Evolutionary conservation across 1,140 invertebrate genomes (phyloP).

Genomic region (Heliconius eleuchia): DNA sequence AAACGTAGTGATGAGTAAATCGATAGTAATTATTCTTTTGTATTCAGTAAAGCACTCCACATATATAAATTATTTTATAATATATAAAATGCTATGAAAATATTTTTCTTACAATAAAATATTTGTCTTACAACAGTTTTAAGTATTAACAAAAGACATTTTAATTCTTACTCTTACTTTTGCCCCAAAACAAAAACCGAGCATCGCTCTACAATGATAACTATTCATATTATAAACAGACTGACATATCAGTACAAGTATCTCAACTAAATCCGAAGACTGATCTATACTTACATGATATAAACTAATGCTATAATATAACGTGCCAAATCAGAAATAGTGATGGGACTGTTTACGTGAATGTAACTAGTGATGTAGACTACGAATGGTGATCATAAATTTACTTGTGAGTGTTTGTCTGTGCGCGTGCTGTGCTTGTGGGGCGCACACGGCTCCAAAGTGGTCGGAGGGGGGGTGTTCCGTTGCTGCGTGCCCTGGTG

Average conservation of each 20-base stretch:
- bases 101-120: neutral
- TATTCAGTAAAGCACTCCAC: neutral
- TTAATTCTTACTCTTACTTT: neutral
- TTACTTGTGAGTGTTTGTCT: slow-evolving; percentile 40
- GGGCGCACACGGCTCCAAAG: slow-evolving; percentile 72
- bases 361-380: slow-evolving; percentile 35
- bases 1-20: neutral
- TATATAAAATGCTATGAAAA: neutral
- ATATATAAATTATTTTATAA: slow-evolving; percentile 14
- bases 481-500: slow-evolving; percentile 86
- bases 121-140: neutral
- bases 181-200: neutral
- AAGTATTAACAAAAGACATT: neutral
- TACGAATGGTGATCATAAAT: slow-evolving; percentile 45
- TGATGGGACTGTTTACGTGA: slow-evolving; percentile 22
- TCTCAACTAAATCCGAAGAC: slow-evolving; percentile 61
- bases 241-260: slow-evolving; percentile 67
- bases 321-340: slow-evolving; percentile 52
- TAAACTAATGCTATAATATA: slow-evolving; percentile 43
- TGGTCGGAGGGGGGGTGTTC: slow-evolving; percentile 84
- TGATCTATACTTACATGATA: slow-evolving; percentile 51
- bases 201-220: neutral
- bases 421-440: slow-evolving; percentile 52
- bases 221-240: slow-evolving; percentile 38
- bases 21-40: neutral